Percentiles rank a stretch among this genome's conserved stretches.
phyloP scores from a whole-genome alignment of 1,140 invertebrate genomes.

The Calliphora vicina region DNA sequence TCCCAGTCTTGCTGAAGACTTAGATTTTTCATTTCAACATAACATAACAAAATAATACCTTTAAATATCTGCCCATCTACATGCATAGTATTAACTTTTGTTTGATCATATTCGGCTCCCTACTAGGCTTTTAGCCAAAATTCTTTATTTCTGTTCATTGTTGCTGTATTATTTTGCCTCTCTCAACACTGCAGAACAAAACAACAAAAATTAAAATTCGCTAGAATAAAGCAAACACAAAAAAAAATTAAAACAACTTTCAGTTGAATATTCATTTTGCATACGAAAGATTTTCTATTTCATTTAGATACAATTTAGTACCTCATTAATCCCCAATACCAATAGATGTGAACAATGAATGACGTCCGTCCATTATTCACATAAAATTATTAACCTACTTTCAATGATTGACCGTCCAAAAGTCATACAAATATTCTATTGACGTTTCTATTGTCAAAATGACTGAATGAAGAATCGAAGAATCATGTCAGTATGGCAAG shows the following conservation, averaged over 20 bases:
- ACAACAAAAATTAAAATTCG: too few species aligned
- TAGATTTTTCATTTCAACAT: too few species aligned
- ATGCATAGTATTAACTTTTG: neutral
- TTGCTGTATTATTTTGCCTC: neutral
- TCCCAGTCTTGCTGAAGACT: too few species aligned
- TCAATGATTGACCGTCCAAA: neutral
- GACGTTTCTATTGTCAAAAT: neutral
- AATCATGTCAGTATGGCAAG: neutral
- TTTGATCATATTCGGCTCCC: neutral
- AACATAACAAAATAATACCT: too few species aligned
- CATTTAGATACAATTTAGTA: neutral
- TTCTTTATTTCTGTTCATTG: neutral
- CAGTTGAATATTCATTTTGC: neutral
- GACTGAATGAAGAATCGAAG: neutral
- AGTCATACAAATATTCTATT: neutral
- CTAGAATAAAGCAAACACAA: neutral
- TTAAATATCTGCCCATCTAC: neutral
- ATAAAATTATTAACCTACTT: neutral
- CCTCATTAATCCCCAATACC: neutral
- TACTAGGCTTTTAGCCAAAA: neutral
- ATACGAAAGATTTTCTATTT: neutral
- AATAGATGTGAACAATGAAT: neutral
- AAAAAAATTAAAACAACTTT: too few species aligned
- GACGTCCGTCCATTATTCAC: neutral
- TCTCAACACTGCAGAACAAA: neutral